Base-by-base conservation (phyloP, 2,113 vertebrate genomes). In the Carassius carassius region DNA sequence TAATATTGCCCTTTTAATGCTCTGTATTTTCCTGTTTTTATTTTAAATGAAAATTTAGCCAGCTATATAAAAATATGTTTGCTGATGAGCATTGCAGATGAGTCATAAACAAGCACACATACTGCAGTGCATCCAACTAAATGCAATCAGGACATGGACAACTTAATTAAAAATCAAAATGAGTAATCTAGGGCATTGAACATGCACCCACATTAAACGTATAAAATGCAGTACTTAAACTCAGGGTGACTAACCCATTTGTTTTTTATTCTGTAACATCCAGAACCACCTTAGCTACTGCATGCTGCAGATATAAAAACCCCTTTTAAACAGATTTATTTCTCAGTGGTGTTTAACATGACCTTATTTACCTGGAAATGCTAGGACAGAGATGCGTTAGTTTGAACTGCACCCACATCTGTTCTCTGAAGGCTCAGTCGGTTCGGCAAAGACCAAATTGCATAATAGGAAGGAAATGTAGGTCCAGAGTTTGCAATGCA, bases 231-330 rank as follows among this genome's bases (percentile, higher is more conserved):
- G 8, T 11, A 14, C 14, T 76, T 51, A 54, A n/a, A 73, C 35
- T 49, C n/a, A 74, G 11, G 6, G 21, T 67, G 14, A 32, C 29
- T 67, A 35, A 67, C 63, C 63, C 14, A 9, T 32, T 67, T 35
- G n/a, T 32, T 8, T 32, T 67, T 35, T 17, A 67, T 67, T 35
- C 14, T 17, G 63, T 17, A 17, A 9, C 63, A 32, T 8, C 63
- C 63, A 35, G 14, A 67, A 67, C 25, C 29, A 67, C 65, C 65
- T 35, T 35, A 35, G 65, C 65, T 32, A 67, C 63, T 35, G 29
- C 16, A 67, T 32, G 32, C 29, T 67, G 69, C 69, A 51, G 74
- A 60, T 60, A 58, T 13, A 77, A 77, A 75, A n/a, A 19, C 25
- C 17, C 10, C 10, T 72, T 70, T 72, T 41, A 72, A 72, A 72